Evolutionary conservation across 2,113 vertebrate genomes (phyloP).

Genomic region (Eulemur macaco): DNA sequence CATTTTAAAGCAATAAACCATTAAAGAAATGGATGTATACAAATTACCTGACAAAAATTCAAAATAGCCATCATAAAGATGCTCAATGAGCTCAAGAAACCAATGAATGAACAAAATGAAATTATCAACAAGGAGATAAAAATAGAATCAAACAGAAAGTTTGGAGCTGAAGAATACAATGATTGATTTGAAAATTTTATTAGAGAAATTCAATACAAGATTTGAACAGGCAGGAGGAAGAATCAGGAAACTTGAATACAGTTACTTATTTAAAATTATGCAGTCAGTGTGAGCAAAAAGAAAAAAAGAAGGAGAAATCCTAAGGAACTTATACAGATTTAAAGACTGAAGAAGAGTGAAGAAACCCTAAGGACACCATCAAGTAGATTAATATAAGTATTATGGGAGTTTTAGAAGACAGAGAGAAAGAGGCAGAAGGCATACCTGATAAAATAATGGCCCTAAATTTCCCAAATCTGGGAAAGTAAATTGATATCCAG

Average conservation of each 20-base stretch:
- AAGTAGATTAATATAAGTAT: neutral
- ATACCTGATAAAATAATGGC: neutral
- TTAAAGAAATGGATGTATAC: neutral
- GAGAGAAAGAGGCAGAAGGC: neutral
- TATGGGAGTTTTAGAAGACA: neutral
- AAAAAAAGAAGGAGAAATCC: neutral
- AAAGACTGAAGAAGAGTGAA: neutral
- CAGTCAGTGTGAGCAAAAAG: neutral
- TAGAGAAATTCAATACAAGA: neutral
- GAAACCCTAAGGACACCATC: neutral
- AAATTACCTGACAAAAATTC: neutral
- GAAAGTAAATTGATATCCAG: neutral
- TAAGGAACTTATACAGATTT: too few relatives aligned
- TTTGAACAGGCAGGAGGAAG: neutral
- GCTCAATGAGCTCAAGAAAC: neutral
- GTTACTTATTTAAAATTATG: neutral
- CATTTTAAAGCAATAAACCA: too few relatives aligned
- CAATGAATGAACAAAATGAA: neutral
- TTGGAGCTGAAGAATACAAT: neutral
- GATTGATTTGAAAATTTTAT: neutral
- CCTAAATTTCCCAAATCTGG: neutral
- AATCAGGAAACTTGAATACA: neutral
- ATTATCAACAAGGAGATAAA: neutral
- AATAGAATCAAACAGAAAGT: neutral
- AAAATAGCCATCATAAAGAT: neutral